Base-by-base conservation (phyloP, 2,888 invertebrate species). In the Uropetala carovei region DNA sequence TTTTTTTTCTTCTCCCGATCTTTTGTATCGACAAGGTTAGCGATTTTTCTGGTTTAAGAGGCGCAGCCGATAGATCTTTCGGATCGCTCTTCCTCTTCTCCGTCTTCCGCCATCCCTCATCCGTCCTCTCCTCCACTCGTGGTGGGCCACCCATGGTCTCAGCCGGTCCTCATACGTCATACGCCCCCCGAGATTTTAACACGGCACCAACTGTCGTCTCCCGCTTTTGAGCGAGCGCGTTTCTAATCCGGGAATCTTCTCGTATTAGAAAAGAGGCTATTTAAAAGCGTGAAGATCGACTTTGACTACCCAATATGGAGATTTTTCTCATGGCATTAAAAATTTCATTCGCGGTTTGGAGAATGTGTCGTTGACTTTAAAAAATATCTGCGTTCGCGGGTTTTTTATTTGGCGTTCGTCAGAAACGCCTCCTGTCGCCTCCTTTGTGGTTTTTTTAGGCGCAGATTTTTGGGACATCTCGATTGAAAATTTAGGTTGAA, bases 1-100 rank as follows among this genome's bases (percentile, higher is more conserved):
- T n/a, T 9, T 30, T 18, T 16, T 86, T 89, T 89, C 64, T 89
- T n/a, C n/a, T n/a, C n/a, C n/a, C 64, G 9, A 0, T 43, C 18
- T 56, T n/a, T 83, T n/a, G 75, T 13, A 75, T 89, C 64, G n/a
- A 64, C 89, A 89, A 89, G 89, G 89, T 68, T 89, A 64, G 89
- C 64, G 89, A 64, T 89, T 89, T 89, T 64, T 60, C 30, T 22
- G 75, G 22, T 5, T 75, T 27, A 75, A 22, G 22, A 75, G 14
- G 18, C 86, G 60, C 59, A 58, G n/a, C n/a, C 18, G 56, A 83
- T 83, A 43, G 43, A n/a, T 43, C 83, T 57, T 83, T 83, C 83
- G 18, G 56, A 83, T 83, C 83, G 57, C 8, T 57, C 16, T 27
- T 16, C 10, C 18, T 83, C 7, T 57, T 86, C 58, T 58, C 13